phyloP scores from a whole-genome alignment of 2,888 invertebrate species.

The Yponomeuta sedellus region DNA sequence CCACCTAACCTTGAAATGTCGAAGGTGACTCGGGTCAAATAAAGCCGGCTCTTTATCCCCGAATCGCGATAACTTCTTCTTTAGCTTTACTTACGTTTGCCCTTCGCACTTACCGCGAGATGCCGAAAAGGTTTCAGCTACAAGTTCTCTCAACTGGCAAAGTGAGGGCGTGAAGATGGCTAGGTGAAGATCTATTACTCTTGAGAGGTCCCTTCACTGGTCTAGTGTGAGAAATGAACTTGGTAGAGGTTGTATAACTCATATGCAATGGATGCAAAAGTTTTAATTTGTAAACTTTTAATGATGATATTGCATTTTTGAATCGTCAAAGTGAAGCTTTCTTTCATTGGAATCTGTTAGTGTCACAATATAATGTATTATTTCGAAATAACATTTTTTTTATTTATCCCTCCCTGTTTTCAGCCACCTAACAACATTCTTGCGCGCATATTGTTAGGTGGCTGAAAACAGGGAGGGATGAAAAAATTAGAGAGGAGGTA shows the following conservation, averaged over 20 bases:
- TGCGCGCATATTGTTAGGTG: too few species aligned
- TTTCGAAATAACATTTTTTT: too few species aligned
- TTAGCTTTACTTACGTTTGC: conserved; percentile 23
- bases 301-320: too few species aligned
- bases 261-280: neutral
- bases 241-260: neutral
- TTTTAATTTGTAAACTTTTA: neutral
- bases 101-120: neutral
- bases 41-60: conserved; percentile 61
- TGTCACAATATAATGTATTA: too few species aligned
- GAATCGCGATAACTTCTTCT: conserved; percentile 49
- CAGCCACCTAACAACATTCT: too few species aligned
- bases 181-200: neutral
- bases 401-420: too few species aligned
- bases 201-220: neutral
- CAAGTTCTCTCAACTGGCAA: neutral
- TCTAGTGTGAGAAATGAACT: neutral
- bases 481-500: too few species aligned
- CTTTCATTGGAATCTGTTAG: too few species aligned
- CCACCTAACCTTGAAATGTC: neutral
- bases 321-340: too few species aligned
- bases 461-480: too few species aligned
- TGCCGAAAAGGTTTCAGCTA: neutral
- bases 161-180: neutral
- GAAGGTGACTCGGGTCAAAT: conserved; percentile 57